Conservation (phyloP, 2,113 vertebrate genomes). For the Lepus europaeus region DNA sequence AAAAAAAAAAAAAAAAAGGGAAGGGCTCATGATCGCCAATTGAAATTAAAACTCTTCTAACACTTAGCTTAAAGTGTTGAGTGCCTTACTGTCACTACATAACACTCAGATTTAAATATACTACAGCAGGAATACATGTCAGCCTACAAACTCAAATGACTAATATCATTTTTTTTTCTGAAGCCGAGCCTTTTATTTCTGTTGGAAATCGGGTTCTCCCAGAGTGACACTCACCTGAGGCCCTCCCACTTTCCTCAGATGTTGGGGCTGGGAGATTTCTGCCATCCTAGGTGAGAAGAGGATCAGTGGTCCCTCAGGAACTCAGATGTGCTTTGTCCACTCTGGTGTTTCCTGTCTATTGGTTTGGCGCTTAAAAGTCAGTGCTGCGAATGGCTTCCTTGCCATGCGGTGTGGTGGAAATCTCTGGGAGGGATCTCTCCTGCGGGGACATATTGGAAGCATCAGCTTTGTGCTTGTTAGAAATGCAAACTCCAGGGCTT, state of each 20-base stretch:
- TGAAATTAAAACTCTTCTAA: background rate
- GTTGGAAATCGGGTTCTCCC: background rate
- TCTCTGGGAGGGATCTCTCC: background rate
- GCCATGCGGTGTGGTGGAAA: background rate
- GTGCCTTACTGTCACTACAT: background rate
- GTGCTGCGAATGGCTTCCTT: background rate
- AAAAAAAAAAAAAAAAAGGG: background rate
- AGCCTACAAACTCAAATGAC: slow-evolving; percentile 17
- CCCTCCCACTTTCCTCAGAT: background rate
- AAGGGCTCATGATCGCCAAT: background rate
- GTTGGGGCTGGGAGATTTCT: background rate
- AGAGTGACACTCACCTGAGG: background rate
- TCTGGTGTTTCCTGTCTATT: background rate
- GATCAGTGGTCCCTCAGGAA: background rate
- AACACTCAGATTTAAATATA: background rate
- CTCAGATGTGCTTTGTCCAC: background rate
- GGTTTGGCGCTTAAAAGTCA: background rate
- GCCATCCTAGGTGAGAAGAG: background rate
- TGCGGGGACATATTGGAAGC: background rate
- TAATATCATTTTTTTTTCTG: background rate
- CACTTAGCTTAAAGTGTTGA: background rate
- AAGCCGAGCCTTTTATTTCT: background rate
- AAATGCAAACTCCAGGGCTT: background rate
- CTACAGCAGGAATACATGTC: background rate
- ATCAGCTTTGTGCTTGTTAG: background rate